A percentile compares a stretch with the other conserved stretches of the same genome.
phyloP scores from a whole-genome alignment of 1,140 invertebrate genomes.

The Dysdera silvatica region DNA sequence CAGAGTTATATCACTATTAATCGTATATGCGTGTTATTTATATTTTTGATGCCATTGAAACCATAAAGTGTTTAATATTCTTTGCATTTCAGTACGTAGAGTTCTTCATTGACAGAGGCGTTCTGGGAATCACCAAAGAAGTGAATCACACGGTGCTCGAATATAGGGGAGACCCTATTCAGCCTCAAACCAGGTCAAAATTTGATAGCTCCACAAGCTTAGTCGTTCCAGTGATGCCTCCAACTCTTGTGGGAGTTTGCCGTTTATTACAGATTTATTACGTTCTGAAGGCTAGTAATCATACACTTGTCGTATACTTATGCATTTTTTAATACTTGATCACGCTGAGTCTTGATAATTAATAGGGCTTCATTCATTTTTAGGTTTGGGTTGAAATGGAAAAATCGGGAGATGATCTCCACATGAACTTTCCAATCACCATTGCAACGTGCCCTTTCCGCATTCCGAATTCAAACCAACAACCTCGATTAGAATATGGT shows the following conservation, averaged over 20 bases:
- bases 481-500: slow-evolving; percentile 64
- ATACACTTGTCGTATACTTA: slow-evolving; percentile 1
- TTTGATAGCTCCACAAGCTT: slow-evolving; percentile 57
- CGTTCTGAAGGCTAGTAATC: slow-evolving; percentile 57
- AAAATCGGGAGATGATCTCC: slow-evolving; percentile 62
- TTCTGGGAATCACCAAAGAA: slow-evolving; percentile 64
- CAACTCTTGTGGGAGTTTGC: slow-evolving; percentile 64
- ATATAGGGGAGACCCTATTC: slow-evolving; percentile 58
- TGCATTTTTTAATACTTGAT: not conserved
- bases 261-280: slow-evolving; percentile 72
- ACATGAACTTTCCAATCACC: slow-evolving; percentile 71
- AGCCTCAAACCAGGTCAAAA: slow-evolving; percentile 54
- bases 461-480: slow-evolving; percentile 60
- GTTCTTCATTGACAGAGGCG: slow-evolving; percentile 71
- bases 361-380: slow-evolving; percentile 30
- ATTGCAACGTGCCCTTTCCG: slow-evolving; percentile 70
- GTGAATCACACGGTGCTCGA: slow-evolving; percentile 63
- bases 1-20: too few species aligned
- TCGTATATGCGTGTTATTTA: too few species aligned
- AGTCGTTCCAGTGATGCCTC: slow-evolving; percentile 69
- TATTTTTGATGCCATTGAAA: too few species aligned
- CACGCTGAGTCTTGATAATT: not conserved
- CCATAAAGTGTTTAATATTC: not conserved
- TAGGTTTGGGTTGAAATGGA: slow-evolving; percentile 63
- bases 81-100: slow-evolving; percentile 58